Evolutionary conservation across 92 coral and sea anemone genomes (phyloP), one percentile per base, ranked within the genome.

Genomic region (Zoanthus sansibaricus): DNA sequence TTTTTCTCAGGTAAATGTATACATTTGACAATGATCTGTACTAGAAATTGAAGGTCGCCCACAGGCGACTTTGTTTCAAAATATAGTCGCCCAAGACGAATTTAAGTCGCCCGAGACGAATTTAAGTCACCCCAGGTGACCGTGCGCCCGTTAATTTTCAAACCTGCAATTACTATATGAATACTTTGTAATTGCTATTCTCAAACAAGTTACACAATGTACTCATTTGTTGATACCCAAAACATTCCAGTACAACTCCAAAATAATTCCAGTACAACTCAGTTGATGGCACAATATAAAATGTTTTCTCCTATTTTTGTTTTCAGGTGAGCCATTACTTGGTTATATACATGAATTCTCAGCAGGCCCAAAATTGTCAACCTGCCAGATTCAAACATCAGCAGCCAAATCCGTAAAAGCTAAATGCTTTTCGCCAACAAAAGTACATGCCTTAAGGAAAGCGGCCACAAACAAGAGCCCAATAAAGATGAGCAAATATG

Each of bases 301-400:
- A 77, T 78, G 83, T 59, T 78, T 78, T 78, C 83, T 58, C 68
- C 82, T 77, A 77, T 78, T 58, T 78, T 78, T 78, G 72, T 78
- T 78, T 78, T 78, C 83, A 78, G 83, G 83, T 78, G 71, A 78
- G 83, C 72, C 83, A 78, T 78, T 78, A 78, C 71, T 78, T 59
- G 83, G 71, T 58, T 78, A 78, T 55, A 77, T 77, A 77, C 69
- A 56, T 16, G 82, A 77, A 77, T 77, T 77, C 82, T 77, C 82
- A 55, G 83, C 54, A 78, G 71, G 83, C 71, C 31, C 71, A 59
- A 78, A 78, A 78, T 78, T 78, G 59, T 78, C 83, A 78, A 78
- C 83, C 83, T 78, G 72, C 71, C 32, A 78, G 59, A 78, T 78
- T 78, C 83, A 78, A 78, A 78, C 83, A 44, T 78, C 83, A 78